phyloP scores from a whole-genome alignment of 2,113 vertebrate species.

The Opisthocomus hoazin region DNA sequence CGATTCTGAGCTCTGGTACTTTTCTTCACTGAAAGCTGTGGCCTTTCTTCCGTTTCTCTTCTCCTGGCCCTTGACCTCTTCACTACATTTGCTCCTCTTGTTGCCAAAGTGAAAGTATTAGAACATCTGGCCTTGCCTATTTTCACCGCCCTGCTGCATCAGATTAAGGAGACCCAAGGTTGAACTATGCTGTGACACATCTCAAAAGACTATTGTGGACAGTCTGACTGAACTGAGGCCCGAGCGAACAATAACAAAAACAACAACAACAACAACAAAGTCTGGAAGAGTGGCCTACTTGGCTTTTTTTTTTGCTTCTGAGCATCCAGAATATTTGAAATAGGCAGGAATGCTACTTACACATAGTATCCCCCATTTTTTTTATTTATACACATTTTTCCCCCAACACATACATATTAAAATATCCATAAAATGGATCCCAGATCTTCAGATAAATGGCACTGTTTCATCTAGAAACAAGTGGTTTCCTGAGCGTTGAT shows the following conservation, averaged over 20 bases:
- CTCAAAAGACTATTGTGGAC: background rate
- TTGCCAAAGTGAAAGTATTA: constrained; percentile 69
- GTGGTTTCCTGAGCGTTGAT: background rate
- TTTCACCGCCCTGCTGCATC: constrained; percentile 44
- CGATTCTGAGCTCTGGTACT: background rate
- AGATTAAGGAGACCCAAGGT: constrained; percentile 68
- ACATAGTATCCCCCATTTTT: background rate
- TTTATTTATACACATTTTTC: background rate
- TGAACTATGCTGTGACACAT: constrained; percentile 53
- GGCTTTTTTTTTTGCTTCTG: background rate
- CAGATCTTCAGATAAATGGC: background rate
- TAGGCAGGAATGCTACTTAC: background rate
- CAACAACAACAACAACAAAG: background rate
- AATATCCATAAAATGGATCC: background rate
- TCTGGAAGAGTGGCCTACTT: background rate
- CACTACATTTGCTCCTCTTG: constrained; percentile 42
- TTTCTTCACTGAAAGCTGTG: background rate
- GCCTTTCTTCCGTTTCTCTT: constrained; percentile 10
- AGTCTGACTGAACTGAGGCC: background rate
- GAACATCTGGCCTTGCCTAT: constrained; percentile 72
- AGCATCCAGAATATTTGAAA: background rate
- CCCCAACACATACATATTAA: background rate
- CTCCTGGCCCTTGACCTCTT: constrained; percentile 64
- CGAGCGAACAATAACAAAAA: background rate
- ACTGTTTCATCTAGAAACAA: background rate